These are phyloP conservation scores for Drosophila mauritiana DNA, from an alignment of 1,140 invertebrate genomes.

Conservation along the genomic window DNA sequence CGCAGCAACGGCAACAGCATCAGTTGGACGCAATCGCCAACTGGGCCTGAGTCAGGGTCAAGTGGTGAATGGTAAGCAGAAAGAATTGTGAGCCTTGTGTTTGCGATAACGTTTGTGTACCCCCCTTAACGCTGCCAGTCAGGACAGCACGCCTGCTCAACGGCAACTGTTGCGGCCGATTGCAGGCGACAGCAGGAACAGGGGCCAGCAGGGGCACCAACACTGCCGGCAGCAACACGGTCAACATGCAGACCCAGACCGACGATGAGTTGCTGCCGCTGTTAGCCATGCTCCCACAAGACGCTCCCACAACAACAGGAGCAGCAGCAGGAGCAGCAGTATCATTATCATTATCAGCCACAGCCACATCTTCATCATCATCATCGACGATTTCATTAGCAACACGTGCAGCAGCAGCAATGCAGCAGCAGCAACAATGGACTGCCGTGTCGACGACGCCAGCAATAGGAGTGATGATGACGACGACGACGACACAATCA, in stretches of 20 bases:
- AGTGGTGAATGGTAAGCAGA: slow-evolving; percentile 70
- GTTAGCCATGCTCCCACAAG: slow-evolving; percentile 27
- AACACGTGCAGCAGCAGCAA: slow-evolving; percentile 49
- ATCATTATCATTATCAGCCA: slow-evolving; percentile 12
- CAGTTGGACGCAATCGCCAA: slow-evolving; percentile 19
- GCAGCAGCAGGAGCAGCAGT: slow-evolving; percentile 9
- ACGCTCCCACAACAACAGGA: slow-evolving; percentile 7
- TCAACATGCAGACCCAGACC: slow-evolving; percentile 75
- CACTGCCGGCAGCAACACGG: slow-evolving; percentile 42
- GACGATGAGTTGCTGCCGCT: slow-evolving; percentile 60
- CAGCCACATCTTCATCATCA: slow-evolving; percentile 13
- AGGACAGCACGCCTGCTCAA: slow-evolving; percentile 55
- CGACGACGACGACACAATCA: slow-evolving; percentile 45
- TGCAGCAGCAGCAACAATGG: slow-evolving; percentile 62
- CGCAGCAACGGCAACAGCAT: slow-evolving; percentile 22
- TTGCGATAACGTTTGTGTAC: slow-evolving; percentile 40
- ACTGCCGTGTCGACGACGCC: slow-evolving; percentile 70
- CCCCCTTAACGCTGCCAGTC: slow-evolving; percentile 33
- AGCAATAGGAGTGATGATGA: slow-evolving; percentile 34
- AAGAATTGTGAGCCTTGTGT: slow-evolving; percentile 60
- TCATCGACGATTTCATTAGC: slow-evolving; percentile 36
- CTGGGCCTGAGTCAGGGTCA: slow-evolving; percentile 17
- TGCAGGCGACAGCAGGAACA: slow-evolving; percentile 19
- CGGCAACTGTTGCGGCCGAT: slow-evolving; percentile 50
- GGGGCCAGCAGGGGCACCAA: slow-evolving; percentile 1